phyloP scores from a whole-genome alignment of 2,797 vertebrate species.

The Arremon aurantiirostris region DNA sequence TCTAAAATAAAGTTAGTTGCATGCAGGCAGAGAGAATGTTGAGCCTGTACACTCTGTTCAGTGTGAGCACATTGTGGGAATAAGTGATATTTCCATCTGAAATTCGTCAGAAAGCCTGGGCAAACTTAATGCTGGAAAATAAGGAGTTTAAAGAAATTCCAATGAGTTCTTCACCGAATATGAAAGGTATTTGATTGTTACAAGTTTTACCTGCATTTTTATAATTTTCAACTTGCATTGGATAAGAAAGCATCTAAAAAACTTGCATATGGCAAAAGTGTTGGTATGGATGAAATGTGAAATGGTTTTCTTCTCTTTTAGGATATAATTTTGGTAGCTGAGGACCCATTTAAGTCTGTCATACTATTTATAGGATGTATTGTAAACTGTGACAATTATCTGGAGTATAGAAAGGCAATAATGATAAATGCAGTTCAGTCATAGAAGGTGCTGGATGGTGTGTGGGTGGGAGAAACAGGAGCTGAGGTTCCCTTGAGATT shows the following conservation, averaged over 20 bases:
- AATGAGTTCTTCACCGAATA: not conserved
- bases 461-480: not conserved
- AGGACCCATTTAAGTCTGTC: not conserved
- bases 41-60: constrained; percentile 9
- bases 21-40: not conserved
- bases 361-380: not conserved
- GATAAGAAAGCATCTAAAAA: not conserved
- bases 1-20: constrained; percentile 40
- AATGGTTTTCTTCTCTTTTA: not conserved
- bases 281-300: not conserved
- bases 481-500: not conserved
- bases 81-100: not conserved
- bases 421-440: not conserved
- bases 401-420: not conserved
- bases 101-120: not conserved
- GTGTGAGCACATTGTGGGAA: not conserved
- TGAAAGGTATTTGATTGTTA: not conserved
- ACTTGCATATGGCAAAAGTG: not conserved
- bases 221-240: fast-evolving
- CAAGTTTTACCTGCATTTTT: fast-evolving
- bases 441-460: not conserved
- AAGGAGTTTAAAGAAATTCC: not conserved
- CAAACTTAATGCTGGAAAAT: not conserved
- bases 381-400: not conserved
- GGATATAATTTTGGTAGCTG: not conserved